A percentile compares a stretch with the other conserved stretches of the same genome.
Conservation (phyloP, 30 jellyfish, hydroid and myxozoan species). For the Aurelia sp. region DNA sequence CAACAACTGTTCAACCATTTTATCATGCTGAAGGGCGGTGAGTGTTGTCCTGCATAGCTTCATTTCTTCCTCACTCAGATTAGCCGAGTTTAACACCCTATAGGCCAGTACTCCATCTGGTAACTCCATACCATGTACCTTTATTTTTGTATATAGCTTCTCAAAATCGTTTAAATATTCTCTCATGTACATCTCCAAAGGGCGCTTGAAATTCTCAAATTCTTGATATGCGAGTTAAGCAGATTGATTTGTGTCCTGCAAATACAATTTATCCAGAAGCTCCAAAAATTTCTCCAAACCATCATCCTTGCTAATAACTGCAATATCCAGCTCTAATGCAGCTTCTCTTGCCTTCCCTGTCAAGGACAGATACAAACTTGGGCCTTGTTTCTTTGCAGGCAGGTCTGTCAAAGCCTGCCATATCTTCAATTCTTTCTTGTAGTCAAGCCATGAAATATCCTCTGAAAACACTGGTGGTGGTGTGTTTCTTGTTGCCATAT, state of each 20-base stretch:
- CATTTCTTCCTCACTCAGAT: slow-evolving; percentile 38
- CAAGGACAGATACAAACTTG: too few species aligned
- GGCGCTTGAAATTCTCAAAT: too few species aligned
- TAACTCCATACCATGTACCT: slow-evolving; percentile 51
- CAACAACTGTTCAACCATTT: too few species aligned
- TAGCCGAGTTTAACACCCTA: slow-evolving; percentile 62
- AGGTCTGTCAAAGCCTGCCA: slow-evolving; percentile 65
- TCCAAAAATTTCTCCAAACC: too few species aligned
- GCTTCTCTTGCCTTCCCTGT: too few species aligned
- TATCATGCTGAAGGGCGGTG: background rate
- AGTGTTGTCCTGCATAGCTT: background rate
- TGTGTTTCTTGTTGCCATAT: slow-evolving; percentile 6
- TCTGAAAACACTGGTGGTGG: background rate
- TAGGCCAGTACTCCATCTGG: slow-evolving; percentile 67
- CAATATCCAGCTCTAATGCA: too few species aligned
- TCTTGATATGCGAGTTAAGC: too few species aligned
- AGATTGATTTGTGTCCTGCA: too few species aligned
- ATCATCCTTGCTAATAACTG: too few species aligned
- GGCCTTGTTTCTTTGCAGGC: slow-evolving; percentile 41
- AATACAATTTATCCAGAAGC: too few species aligned
- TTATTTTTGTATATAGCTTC: slow-evolving; percentile 18
- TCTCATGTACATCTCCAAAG: slow-evolving; percentile 6
- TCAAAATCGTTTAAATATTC: slow-evolving; percentile 39
- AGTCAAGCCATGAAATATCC: background rate
- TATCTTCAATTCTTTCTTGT: slow-evolving; percentile 45